Evolutionary conservation across 92 coral and sea anemone species (phyloP).

Genomic region (Umimayanthus kanabou): DNA sequence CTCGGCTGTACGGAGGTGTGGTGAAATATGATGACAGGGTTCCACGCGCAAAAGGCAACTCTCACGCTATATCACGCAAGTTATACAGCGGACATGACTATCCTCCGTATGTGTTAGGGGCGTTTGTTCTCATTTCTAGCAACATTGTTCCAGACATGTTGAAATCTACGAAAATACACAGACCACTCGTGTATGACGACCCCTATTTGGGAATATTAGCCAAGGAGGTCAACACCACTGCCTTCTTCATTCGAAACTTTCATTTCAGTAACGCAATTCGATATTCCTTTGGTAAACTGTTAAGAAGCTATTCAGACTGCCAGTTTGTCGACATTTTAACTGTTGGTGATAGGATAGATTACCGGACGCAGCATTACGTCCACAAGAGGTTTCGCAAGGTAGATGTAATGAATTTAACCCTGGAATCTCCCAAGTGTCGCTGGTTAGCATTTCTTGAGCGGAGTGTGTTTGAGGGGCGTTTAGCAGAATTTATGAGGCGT

Average conservation of each 20-base stretch:
- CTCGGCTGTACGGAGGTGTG: constrained; percentile 61
- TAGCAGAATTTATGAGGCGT: neutral
- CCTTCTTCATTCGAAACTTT: constrained; percentile 53
- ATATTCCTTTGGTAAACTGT: constrained; percentile 22
- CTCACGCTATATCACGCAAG: constrained; percentile 54
- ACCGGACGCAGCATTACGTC: constrained; percentile 2
- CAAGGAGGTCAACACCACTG: constrained; percentile 39
- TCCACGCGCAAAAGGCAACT: constrained; percentile 48
- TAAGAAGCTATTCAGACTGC: constrained; percentile 9
- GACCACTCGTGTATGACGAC: constrained; percentile 64
- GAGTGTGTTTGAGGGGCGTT: constrained; percentile 6
- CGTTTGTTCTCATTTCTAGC: constrained; percentile 50
- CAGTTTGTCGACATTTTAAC: constrained; percentile 10
- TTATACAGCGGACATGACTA: constrained; percentile 41
- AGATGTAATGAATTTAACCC: constrained; percentile 17
- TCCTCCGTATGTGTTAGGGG: constrained; percentile 66
- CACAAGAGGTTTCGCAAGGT: constrained; percentile 5
- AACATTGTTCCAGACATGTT: constrained; percentile 55
- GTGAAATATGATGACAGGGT: constrained; percentile 48
- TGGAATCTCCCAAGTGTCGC: constrained; percentile 20
- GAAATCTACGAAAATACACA: constrained; percentile 32
- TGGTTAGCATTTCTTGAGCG: neutral
- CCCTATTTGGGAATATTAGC: constrained; percentile 62
- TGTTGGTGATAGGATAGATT: constrained; percentile 25
- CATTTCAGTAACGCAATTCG: constrained; percentile 47